Base-by-base conservation (phyloP, 2,797 vertebrate genomes). In the Columba guinea region DNA sequence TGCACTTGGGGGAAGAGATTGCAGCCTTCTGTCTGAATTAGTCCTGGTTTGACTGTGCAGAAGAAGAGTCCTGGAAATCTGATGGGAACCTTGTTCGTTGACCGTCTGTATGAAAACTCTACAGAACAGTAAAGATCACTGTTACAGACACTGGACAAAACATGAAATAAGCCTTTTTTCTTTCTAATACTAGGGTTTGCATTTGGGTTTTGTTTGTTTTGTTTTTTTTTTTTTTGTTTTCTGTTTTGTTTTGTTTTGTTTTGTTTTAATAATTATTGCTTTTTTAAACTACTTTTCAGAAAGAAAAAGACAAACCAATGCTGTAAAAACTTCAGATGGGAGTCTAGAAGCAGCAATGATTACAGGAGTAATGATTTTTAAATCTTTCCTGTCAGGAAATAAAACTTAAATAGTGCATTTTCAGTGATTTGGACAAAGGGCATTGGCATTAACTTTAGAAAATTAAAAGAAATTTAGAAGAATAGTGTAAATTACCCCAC, bases 131-230 rank as follows among this genome's bases (percentile, higher is more conserved):
- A 41, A 63, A 53, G 39, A 51, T 44, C 8, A 41, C 1, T 75
- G 21, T 41, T 69, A 46, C 6, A 59, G 32, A 4, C 28, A 71
- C 15, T 56, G 68, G n/a, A 70, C n/a, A 37, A 53, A 77, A 59
- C 13, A 41, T 18, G 28, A 75, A 56, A 81, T 37, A 63, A 32
- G 15, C 13, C 7, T 89, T 83, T 85, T 68, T 17, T 44, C 19
- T 59, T 84, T 56, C 28, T 87, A 76, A 59, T 81, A 15, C 19
- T 71, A 32, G 35, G 9, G 10, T 51, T 18, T 41, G 62, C 20
- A 22, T 3, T 0, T 41, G 62, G 27, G 24, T 3, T 0, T 3
- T 68, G 27, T 0, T 4, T 55, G 87, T 37, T 70, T 23, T 4
- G 4, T 89, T 13, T 26, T 51, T 5, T 37, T 37, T 12, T 12